Evolutionary conservation across 2,888 invertebrate genomes (phyloP), one percentile per base, ranked within the genome.

Genomic region (Agriotes lineatus): DNA sequence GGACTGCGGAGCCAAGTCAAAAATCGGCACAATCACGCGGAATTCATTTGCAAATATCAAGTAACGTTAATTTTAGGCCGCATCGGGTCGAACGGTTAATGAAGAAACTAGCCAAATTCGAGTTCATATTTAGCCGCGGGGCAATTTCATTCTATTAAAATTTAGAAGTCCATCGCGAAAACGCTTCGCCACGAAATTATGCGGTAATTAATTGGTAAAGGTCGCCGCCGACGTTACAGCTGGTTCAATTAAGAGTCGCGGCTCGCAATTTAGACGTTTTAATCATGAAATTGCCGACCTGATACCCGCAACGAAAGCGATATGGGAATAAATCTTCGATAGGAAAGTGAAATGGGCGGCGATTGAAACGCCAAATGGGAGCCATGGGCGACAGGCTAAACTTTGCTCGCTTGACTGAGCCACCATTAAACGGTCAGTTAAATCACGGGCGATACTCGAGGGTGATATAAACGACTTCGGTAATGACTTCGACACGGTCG

Each of bases 141-240:
- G 20, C 20, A 20, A 48, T 48, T 48, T 48, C 48, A 48, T 48
- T 22, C 2, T 22, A 48, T n/a, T 20, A 12, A n/a, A 48, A 48
- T 48, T 48, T 48, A 48, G 22, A 12, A 4, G 7, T 25, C 25
- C 25, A 7, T 25, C 25, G 25, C 7, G 25, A 25, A 39, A 14
- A 14, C 39, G 19, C 48, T 10, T 48, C 22, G n/a, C 14, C 48
- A 22, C n/a, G 9, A 20, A 18, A 20, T 48, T 22, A 48, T 20
- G 7, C 16, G 52, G 30, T 33, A 52, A 52, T 52, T 52, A 52
- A 16, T 33, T 52, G 7, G 0, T 33, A 1, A 12, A 42, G 33
- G 12, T 20, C 22, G 12, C 48, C 48, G 48, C 22, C 48, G n/a
- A 48, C 12, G 6, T 19, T 48, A 12, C 22, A 30, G 12, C 22